These are phyloP conservation scores for Apantesis nais DNA, from an alignment of 2,888 invertebrate species.

Conservation along the genomic window DNA sequence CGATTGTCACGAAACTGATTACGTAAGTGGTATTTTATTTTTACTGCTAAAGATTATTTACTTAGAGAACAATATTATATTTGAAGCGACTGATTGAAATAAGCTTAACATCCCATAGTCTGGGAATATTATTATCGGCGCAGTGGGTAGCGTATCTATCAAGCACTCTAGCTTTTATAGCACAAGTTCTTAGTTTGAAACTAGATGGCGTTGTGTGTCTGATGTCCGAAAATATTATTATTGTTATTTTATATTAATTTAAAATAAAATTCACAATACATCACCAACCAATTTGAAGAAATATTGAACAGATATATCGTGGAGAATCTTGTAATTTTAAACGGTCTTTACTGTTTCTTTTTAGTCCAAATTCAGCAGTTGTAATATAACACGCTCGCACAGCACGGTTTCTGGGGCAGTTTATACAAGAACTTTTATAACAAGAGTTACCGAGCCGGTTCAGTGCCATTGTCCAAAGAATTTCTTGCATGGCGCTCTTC, in stretches of 20 bases:
- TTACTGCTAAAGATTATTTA: not conserved
- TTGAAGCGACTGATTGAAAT: too few relatives aligned
- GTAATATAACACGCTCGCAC: constrained; percentile 22
- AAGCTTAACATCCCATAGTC: too few relatives aligned
- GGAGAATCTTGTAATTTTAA: not conserved
- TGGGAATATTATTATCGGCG: too few relatives aligned
- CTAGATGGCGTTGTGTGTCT: too few relatives aligned
- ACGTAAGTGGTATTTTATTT: not conserved
- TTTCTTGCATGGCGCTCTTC: constrained; percentile 33
- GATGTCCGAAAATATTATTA: too few relatives aligned
- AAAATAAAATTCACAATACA: not conserved
- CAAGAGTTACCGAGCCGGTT: constrained; percentile 46
- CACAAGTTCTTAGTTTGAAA: too few relatives aligned
- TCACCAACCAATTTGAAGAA: not conserved
- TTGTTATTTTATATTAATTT: not conserved
- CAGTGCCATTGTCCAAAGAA: constrained; percentile 45
- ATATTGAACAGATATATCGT: not conserved
- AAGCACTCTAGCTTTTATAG: too few relatives aligned
- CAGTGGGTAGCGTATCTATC: too few relatives aligned
- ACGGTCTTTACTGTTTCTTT: too few relatives aligned
- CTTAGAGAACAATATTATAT: not conserved
- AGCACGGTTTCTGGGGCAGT: constrained; percentile 45
- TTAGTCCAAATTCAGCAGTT: constrained; percentile 24
- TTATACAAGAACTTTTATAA: constrained; percentile 47
- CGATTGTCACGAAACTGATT: not conserved